Evolutionary conservation across 1,140 invertebrate genomes (phyloP).

Genomic region (Eueides isabella): DNA sequence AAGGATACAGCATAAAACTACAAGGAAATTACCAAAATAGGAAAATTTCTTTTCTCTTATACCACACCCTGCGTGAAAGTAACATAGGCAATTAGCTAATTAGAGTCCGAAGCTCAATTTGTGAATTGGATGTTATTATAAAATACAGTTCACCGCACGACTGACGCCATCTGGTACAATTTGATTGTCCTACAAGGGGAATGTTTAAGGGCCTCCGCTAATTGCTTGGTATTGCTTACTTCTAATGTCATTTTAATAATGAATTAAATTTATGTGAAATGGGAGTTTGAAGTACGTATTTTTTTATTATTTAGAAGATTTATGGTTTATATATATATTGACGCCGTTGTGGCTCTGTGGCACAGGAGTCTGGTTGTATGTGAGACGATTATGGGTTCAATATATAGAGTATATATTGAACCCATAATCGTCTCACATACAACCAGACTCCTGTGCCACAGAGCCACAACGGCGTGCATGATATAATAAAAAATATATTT

Average conservation of each 20-base stretch:
- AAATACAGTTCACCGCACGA: conserved; percentile 53
- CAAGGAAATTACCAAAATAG: neutral
- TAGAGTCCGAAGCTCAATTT: conserved; percentile 58
- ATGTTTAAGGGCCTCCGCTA: neutral
- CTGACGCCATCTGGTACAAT: conserved; percentile 55
- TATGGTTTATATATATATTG: too few species aligned
- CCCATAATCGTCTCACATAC: too few species aligned
- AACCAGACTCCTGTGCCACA: too few species aligned
- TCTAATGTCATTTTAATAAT: neutral
- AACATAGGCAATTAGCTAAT: conserved; percentile 67
- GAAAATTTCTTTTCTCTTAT: conserved; percentile 41
- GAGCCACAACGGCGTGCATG: too few species aligned
- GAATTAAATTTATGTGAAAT: neutral
- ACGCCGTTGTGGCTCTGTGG: too few species aligned
- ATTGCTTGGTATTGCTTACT: neutral
- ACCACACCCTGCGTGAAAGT: conserved; percentile 39
- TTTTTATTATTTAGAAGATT: too few species aligned
- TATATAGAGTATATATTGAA: too few species aligned
- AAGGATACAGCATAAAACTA: too few species aligned
- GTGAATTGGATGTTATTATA: conserved; percentile 65
- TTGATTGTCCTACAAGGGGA: conserved; percentile 12
- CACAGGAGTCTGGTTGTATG: too few species aligned
- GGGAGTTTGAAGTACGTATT: too few species aligned
- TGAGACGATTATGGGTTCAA: too few species aligned
- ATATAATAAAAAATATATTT: too few species aligned